Evolutionary conservation across 2,113 vertebrate species (phyloP).

Genomic region (Mohoua ochrocephala): DNA sequence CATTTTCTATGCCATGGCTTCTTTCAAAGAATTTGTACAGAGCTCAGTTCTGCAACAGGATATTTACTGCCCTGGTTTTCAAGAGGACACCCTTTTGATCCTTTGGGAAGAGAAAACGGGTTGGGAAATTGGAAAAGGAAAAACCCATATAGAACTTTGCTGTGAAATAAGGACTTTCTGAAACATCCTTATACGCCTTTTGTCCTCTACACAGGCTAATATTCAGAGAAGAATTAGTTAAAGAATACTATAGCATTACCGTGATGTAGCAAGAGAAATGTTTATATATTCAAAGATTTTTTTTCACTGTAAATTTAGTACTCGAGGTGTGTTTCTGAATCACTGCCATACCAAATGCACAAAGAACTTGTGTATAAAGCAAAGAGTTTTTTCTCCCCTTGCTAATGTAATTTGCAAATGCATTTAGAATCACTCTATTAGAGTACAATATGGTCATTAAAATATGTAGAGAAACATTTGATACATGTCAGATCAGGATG

Average conservation of each 20-base stretch:
- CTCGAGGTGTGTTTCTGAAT: background rate
- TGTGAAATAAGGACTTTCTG: background rate
- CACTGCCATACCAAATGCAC: background rate
- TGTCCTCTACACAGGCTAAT: background rate
- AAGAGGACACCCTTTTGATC: background rate
- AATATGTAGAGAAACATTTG: background rate
- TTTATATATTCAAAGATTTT: background rate
- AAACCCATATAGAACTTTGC: background rate
- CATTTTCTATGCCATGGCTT: background rate
- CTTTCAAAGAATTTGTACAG: background rate
- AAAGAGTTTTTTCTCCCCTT: background rate
- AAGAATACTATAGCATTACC: background rate
- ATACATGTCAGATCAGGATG: background rate
- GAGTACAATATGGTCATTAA: background rate
- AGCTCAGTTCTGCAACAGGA: background rate
- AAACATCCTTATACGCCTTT: background rate
- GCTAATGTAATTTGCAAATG: background rate
- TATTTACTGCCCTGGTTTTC: background rate
- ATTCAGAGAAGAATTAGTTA: background rate
- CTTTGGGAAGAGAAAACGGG: background rate
- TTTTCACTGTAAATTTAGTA: background rate
- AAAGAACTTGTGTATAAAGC: background rate
- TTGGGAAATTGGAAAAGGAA: background rate
- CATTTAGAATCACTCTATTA: background rate
- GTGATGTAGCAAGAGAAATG: background rate